Evolutionary conservation across 1,140 invertebrate genomes (phyloP).

Genomic region (Drosophila baimaii): DNA sequence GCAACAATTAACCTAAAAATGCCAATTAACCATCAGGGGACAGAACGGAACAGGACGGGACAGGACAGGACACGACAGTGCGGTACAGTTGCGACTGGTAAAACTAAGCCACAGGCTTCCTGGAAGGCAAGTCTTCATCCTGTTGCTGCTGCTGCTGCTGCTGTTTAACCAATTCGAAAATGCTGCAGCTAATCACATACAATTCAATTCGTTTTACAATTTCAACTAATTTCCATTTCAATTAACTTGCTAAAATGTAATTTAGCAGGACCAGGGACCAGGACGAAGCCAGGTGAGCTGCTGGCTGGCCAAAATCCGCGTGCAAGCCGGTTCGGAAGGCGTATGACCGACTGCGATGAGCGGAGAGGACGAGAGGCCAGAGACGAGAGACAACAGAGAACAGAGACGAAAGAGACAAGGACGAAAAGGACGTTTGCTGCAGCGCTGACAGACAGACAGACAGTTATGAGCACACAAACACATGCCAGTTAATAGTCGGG

Average conservation of each 20-base stretch:
- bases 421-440: conserved; percentile 41
- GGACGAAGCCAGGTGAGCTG: conserved; percentile 22
- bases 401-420: conserved; percentile 25
- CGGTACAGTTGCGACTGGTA: conserved; percentile 20
- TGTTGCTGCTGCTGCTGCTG: conserved; percentile 13
- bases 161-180: conserved; percentile 80
- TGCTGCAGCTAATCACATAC: conserved; percentile 83
- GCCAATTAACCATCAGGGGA: conserved; percentile 15
- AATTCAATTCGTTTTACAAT: conserved; percentile 84
- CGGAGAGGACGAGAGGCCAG: conserved; percentile 22
- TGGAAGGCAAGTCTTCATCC: not conserved
- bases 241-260: conserved; percentile 84
- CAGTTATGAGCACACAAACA: conserved; percentile 23
- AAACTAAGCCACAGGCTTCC: conserved; percentile 7
- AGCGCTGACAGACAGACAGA: conserved; percentile 41
- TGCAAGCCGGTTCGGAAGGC: conserved; percentile 40
- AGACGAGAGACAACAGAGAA: conserved; percentile 17
- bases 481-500: not conserved
- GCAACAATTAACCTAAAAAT: conserved; percentile 13
- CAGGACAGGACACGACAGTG: not conserved
- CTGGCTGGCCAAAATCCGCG: conserved; percentile 59
- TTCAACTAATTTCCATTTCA: conserved; percentile 85
- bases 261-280: conserved; percentile 67
- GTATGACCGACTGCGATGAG: conserved; percentile 24
- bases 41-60: not conserved